Percentiles rank a stretch among this genome's conserved stretches.
These are phyloP conservation scores for Podocnemis expansa DNA, from an alignment of 2,113 vertebrate species.

Conservation along the genomic window DNA sequence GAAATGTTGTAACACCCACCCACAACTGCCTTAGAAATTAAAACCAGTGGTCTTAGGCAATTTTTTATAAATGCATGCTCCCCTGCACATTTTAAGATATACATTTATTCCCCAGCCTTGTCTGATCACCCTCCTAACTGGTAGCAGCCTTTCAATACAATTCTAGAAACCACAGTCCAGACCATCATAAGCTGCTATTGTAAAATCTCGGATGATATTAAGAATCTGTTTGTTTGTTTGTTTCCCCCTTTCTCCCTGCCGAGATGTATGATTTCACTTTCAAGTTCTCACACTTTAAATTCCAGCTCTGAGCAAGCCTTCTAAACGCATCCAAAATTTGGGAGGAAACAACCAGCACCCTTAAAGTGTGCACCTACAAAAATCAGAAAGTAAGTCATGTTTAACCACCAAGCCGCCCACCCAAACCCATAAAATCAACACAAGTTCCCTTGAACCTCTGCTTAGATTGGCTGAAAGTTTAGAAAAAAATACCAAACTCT, in stretches of 20 bases:
- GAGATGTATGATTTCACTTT: background rate
- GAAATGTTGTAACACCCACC: background rate
- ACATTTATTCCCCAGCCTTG: background rate
- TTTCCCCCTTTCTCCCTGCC: background rate
- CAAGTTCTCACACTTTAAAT: background rate
- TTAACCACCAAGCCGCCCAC: background rate
- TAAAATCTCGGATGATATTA: background rate
- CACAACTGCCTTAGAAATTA: background rate
- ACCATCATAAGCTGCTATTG: background rate
- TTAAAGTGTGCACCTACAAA: no score
- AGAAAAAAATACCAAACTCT: rapidly evolving
- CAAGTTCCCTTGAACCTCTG: background rate
- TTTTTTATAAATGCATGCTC: background rate
- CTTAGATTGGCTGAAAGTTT: background rate
- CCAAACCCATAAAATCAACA: background rate
- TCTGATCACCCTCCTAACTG: background rate
- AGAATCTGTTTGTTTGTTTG: background rate
- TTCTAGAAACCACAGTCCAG: background rate
- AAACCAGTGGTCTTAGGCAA: background rate
- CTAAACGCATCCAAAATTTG: background rate
- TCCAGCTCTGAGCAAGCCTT: background rate
- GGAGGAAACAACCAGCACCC: background rate
- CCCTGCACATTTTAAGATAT: background rate
- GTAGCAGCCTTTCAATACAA: background rate
- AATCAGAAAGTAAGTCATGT: background rate